Evolutionary conservation across 2,113 vertebrate genomes (phyloP).

Genomic region (Dromas ardeola): DNA sequence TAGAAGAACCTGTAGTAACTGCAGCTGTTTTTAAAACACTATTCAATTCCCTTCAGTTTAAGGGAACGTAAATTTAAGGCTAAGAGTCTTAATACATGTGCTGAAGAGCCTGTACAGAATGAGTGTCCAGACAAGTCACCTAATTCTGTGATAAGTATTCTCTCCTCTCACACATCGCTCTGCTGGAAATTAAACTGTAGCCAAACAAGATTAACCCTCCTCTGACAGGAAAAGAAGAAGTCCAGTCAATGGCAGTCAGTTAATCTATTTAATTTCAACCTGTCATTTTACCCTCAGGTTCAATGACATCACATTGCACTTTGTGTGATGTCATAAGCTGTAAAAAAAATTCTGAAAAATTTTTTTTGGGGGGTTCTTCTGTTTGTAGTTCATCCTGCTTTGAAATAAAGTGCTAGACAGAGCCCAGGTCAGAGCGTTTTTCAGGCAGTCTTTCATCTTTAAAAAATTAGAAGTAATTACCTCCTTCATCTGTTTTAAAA

Average conservation of each 20-base stretch:
- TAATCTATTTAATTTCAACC: not conserved
- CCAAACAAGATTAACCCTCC: not conserved
- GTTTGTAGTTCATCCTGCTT: not conserved
- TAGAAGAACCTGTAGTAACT: not conserved
- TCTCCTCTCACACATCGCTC: not conserved
- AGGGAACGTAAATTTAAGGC: not conserved
- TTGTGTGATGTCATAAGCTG: not conserved
- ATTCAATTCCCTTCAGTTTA: not conserved
- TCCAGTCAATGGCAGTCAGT: not conserved
- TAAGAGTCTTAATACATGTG: not conserved
- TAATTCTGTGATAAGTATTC: not conserved
- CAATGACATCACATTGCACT: not conserved
- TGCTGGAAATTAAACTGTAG: not conserved
- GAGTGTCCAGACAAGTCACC: not conserved
- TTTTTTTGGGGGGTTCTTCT: not conserved
- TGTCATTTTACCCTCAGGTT: not conserved
- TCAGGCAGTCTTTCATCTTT: not conserved
- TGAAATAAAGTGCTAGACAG: not conserved
- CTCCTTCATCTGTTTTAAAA: not conserved
- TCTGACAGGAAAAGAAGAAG: not conserved
- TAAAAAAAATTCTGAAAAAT: not conserved
- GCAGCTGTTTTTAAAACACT: not conserved
- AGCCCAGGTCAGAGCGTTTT: not conserved
- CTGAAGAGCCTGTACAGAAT: not conserved
- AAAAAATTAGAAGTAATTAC: not conserved